Evolutionary conservation across 2,888 invertebrate species (phyloP), one percentile per base, ranked within the genome.

Genomic region (Julus scanicus): DNA sequence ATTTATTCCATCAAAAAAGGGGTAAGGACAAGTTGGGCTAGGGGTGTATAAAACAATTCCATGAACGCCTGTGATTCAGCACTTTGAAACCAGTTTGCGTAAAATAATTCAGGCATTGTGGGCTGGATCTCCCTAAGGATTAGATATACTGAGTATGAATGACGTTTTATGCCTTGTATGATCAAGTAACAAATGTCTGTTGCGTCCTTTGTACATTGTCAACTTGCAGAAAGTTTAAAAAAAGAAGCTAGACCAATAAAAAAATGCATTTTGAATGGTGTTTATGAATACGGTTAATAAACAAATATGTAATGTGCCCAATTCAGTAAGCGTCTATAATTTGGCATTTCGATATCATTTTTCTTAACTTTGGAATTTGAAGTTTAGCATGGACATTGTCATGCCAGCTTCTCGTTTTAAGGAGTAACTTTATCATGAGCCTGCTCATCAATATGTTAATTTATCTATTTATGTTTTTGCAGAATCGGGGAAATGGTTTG

Each of bases 401-500:
- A 44, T 44, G 44, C 29, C 29, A 29, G 29, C 29, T 29, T 29
- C 29, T 29, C 29, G 29, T 29, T 29, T 11, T 13, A 48, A 48
- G 48, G 48, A 48, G 11, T 48, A 48, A 9, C 11, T 48, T 48
- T 11, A 48, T 13, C 48, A 9, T 48, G 9, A 48, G 48, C 11
- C 48, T 48, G 1, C 17, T 53, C 17, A 4, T 53, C 17, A 17
- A 13, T 53, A 13, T 53, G 53, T 17, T 53, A 15, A 9, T 53
- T 17, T 53, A 29, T 29, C 29, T 29, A 1, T 29, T 29, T 29
- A 1, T 29, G 2, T 37, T 80, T 80, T 97, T 97, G 97, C 90
- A 93, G 93, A 92, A 92, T 89, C 91, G 98, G 88, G 98, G 98
- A 17, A 95, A 95, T 89, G 88, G 88, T 15, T 53, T 88, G 39